These are phyloP conservation scores for Morus bassanus DNA, from an alignment of 2,797 vertebrate species.

Conservation along the genomic window DNA sequence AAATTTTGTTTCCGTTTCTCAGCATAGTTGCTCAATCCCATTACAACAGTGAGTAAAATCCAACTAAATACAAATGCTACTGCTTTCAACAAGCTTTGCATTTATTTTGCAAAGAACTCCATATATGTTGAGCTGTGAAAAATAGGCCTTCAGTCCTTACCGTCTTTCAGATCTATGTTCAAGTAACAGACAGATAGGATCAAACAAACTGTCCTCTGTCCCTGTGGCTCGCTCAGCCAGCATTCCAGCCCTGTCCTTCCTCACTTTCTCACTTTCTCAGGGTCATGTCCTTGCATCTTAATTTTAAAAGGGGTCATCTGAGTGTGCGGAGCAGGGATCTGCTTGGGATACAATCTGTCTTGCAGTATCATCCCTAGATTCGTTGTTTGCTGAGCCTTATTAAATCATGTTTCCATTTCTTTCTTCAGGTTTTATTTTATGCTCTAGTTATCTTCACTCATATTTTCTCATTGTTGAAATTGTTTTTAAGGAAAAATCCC, in stretches of 20 bases:
- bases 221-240: neutral
- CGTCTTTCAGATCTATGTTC: neutral
- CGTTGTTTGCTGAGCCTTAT: neutral
- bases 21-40: neutral
- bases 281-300: conserved; percentile 5
- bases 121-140: neutral
- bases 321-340: conserved; percentile 1
- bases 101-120: neutral
- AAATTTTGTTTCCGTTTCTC: neutral
- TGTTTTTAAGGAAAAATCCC: neutral
- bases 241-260: conserved; percentile 22
- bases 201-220: conserved; percentile 1
- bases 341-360: neutral
- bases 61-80: neutral
- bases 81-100: neutral
- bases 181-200: neutral
- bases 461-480: neutral
- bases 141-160: neutral
- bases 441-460: neutral
- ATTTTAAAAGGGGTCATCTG: neutral
- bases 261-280: conserved; percentile 7
- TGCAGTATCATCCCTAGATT: neutral
- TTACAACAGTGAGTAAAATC: neutral
- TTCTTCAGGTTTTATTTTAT: neutral
- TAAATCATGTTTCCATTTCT: neutral